Percentiles rank a stretch among this genome's conserved stretches.
Evolutionary conservation across 1,140 invertebrate genomes (phyloP).

Genomic region (Eumaeus atala): DNA sequence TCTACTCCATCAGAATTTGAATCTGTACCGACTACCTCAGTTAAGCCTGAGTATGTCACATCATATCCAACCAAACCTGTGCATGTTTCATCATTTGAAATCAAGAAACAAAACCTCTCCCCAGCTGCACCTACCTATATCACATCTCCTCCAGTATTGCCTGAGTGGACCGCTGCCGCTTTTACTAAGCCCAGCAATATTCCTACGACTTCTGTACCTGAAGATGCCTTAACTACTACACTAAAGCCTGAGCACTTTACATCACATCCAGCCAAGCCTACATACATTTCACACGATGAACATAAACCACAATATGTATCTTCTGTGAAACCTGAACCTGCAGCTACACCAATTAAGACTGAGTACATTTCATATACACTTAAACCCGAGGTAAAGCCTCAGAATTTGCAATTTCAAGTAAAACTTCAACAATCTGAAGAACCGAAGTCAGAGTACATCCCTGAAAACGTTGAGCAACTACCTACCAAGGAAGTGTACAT

Average conservation of each 20-base stretch:
- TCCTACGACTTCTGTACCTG: no score
- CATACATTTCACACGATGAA: neutral
- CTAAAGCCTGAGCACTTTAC: conserved; percentile 5
- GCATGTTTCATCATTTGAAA: neutral
- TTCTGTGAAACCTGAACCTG: neutral
- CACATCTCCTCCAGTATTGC: no score
- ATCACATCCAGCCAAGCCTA: neutral
- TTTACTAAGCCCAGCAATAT: no score
- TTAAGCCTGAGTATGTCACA: neutral
- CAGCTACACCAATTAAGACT: neutral
- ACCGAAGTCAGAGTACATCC: neutral
- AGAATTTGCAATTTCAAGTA: neutral
- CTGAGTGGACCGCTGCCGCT: no score
- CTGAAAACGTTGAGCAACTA: neutral
- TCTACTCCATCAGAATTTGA: neutral
- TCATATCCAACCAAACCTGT: neutral
- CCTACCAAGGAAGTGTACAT: conserved; percentile 1
- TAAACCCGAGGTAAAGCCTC: neutral
- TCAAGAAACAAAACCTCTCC: no score
- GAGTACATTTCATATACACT: neutral
- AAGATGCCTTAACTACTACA: no score
- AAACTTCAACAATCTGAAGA: neutral
- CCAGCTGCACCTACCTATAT: no score
- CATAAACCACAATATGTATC: conserved; percentile 5
- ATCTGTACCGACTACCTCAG: neutral